These are phyloP conservation scores for Aurelia sp. DNA, from an alignment of 30 jellyfish, hydroid and myxozoan genomes.

Conservation along the genomic window DNA sequence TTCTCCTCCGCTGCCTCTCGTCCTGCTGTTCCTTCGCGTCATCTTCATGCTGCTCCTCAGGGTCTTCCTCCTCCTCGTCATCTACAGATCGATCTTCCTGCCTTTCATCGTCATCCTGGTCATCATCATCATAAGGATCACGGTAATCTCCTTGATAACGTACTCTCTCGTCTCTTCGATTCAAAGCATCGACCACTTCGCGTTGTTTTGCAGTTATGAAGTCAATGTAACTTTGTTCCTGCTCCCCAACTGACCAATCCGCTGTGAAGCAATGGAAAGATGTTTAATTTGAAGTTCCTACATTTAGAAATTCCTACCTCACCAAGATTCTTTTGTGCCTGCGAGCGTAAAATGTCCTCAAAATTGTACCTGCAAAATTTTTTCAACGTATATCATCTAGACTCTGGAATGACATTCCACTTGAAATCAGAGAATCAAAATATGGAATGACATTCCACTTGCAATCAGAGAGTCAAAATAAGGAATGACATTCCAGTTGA, in stretches of 20 bases:
- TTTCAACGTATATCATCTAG: no score
- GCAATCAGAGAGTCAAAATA: no score
- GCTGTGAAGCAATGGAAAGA: neutral
- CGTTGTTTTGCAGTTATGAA: slow-evolving; percentile 35
- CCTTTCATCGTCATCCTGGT: neutral
- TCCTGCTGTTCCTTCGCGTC: neutral
- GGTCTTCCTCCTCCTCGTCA: neutral
- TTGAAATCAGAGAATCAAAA: no score
- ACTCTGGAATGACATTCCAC: no score
- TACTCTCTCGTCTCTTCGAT: slow-evolving; percentile 11
- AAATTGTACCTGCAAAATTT: no score
- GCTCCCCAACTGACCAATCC: slow-evolving; percentile 10
- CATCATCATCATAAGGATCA: slow-evolving; percentile 21
- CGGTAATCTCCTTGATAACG: neutral
- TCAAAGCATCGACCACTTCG: slow-evolving; percentile 33
- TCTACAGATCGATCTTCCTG: no score
- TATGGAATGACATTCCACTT: no score
- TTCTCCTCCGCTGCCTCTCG: neutral
- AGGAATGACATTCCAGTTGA: no score
- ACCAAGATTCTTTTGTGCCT: no score
- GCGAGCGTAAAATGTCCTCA: no score
- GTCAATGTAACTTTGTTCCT: slow-evolving; percentile 10
- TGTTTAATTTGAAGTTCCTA: neutral
- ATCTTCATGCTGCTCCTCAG: slow-evolving; percentile 16
- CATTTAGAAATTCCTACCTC: no score